phyloP scores from a whole-genome alignment of 2,797 vertebrate species.

The Uromys caudimaculatus region DNA sequence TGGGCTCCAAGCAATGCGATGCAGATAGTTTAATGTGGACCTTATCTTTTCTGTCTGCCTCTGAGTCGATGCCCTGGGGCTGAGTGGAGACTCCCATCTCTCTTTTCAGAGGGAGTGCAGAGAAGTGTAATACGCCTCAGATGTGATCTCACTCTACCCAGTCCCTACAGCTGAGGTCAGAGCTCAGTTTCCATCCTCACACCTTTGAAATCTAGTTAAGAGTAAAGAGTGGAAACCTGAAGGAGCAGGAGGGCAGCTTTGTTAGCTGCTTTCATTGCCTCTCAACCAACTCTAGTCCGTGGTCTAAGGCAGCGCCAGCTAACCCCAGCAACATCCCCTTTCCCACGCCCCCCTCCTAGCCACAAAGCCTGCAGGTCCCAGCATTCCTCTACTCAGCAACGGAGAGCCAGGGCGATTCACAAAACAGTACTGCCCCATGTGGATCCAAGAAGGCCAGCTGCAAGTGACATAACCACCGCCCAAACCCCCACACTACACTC shows the following conservation, averaged over 20 bases:
- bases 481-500: neutral
- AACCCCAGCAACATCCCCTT: neutral
- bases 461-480: neutral
- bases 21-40: neutral
- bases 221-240: neutral
- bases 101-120: neutral
- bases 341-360: neutral
- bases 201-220: neutral
- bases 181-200: neutral
- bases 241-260: neutral
- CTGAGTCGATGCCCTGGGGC: neutral
- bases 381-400: neutral
- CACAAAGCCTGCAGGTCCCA: neutral
- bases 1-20: neutral
- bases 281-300: neutral
- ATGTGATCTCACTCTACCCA: neutral
- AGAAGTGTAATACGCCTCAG: neutral
- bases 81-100: neutral
- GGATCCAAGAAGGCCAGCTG: constrained; percentile 50
- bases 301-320: neutral
- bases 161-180: neutral
- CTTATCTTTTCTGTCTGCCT: constrained; percentile 49
- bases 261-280: neutral
- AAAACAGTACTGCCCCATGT: constrained; percentile 54
- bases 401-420: neutral